Percentiles rank a stretch among this genome's conserved stretches.
Evolutionary conservation across 2,888 invertebrate genomes (phyloP).

Genomic region (Hofmannophila pseudospretella): DNA sequence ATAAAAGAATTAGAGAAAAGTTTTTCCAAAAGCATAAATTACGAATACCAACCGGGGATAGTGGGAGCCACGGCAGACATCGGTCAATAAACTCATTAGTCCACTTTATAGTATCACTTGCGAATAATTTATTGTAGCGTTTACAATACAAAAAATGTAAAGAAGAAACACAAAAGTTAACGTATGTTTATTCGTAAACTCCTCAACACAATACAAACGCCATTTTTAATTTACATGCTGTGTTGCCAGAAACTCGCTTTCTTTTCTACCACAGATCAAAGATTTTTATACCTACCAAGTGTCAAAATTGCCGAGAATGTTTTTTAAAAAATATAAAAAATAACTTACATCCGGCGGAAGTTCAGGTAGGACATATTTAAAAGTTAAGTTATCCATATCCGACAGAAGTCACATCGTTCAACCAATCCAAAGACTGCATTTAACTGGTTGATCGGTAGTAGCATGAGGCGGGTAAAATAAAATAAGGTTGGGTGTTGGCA

Average conservation of each 20-base stretch:
- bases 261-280: slow-evolving; percentile 1
- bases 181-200: slow-evolving; percentile 57
- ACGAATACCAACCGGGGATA: slow-evolving; percentile 67
- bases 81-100: slow-evolving; percentile 75
- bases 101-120: slow-evolving; percentile 53
- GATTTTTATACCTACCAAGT: no score
- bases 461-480: no score
- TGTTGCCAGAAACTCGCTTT: slow-evolving; percentile 11
- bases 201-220: slow-evolving; percentile 67
- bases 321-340: no score
- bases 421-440: no score
- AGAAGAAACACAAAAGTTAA: slow-evolving; percentile 19
- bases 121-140: slow-evolving; percentile 28
- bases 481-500: no score
- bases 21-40: slow-evolving; percentile 13
- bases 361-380: no score
- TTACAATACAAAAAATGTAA: slow-evolving; percentile 19
- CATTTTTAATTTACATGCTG: slow-evolving; percentile 48
- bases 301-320: no score
- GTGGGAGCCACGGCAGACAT: slow-evolving; percentile 77
- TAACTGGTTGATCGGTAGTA: no score
- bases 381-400: no score
- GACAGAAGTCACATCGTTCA: no score
- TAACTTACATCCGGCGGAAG: no score
- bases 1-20: no score